Evolutionary conservation across 2,797 vertebrate species (phyloP).

Genomic region (Pelobates cultripes): DNA sequence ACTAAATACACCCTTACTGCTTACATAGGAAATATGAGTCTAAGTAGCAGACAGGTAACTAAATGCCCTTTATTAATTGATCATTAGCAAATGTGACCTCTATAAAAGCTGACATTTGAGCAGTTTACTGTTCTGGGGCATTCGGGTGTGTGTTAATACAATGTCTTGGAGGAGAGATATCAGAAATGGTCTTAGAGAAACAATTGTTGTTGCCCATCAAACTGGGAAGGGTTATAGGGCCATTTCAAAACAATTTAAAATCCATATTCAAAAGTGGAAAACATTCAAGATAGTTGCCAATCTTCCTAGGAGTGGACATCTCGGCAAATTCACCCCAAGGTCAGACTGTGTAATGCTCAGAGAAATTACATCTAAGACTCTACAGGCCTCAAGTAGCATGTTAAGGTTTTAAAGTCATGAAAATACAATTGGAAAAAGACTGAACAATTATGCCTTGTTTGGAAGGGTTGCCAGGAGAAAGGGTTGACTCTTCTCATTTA

Average conservation of each 20-base stretch:
- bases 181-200: constrained; percentile 17
- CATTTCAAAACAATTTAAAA: constrained; percentile 26
- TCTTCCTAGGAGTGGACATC: constrained; percentile 9
- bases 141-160: background rate
- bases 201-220: constrained; percentile 26
- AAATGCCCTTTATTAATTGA: background rate
- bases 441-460: background rate
- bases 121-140: background rate
- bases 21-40: background rate
- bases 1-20: background rate
- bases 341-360: background rate
- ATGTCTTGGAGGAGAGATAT: constrained; percentile 23
- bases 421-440: background rate
- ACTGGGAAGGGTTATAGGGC: constrained; percentile 12
- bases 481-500: background rate
- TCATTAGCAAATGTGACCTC: background rate
- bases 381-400: background rate
- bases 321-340: background rate
- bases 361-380: background rate
- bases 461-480: background rate
- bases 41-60: background rate
- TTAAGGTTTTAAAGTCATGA: background rate
- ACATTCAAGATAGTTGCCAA: constrained; percentile 27
- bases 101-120: background rate
- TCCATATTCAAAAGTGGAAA: constrained; percentile 20